Percentiles rank a stretch among this genome's conserved stretches.
These are phyloP conservation scores for Eulemur coronatus DNA, from an alignment of 2,797 vertebrate species.

Conservation along the genomic window DNA sequence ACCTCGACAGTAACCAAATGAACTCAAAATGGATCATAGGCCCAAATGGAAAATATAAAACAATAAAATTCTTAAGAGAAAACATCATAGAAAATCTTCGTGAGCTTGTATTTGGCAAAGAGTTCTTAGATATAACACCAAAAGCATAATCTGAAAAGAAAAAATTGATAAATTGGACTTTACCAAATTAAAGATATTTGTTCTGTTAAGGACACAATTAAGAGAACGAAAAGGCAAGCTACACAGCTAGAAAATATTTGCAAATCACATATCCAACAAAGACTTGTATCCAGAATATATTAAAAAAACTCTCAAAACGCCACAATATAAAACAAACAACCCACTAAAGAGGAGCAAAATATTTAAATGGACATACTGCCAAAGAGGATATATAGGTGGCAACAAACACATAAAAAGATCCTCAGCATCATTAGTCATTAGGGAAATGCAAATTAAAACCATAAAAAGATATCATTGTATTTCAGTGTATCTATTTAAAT, in stretches of 20 bases:
- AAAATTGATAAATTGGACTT: neutral
- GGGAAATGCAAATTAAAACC: neutral
- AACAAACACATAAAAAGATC: neutral
- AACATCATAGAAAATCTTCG: neutral
- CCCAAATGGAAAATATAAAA: neutral
- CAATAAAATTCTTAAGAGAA: neutral
- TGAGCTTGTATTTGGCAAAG: neutral
- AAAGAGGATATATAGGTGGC: neutral
- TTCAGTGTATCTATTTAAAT: neutral
- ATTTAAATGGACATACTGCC: neutral
- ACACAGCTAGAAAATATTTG: neutral
- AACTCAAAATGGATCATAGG: neutral
- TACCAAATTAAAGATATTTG: neutral
- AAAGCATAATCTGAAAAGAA: neutral
- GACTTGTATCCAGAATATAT: neutral
- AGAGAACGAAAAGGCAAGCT: neutral
- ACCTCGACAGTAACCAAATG: neutral
- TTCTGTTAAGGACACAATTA: neutral
- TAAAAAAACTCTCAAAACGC: neutral
- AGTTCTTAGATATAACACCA: neutral
- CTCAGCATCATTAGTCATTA: neutral
- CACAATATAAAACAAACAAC: neutral
- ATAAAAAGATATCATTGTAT: neutral
- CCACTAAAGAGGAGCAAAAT: neutral
- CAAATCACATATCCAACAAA: neutral